These are phyloP conservation scores for Melierax canorus DNA, from an alignment of 2,113 vertebrate species.

Conservation along the genomic window DNA sequence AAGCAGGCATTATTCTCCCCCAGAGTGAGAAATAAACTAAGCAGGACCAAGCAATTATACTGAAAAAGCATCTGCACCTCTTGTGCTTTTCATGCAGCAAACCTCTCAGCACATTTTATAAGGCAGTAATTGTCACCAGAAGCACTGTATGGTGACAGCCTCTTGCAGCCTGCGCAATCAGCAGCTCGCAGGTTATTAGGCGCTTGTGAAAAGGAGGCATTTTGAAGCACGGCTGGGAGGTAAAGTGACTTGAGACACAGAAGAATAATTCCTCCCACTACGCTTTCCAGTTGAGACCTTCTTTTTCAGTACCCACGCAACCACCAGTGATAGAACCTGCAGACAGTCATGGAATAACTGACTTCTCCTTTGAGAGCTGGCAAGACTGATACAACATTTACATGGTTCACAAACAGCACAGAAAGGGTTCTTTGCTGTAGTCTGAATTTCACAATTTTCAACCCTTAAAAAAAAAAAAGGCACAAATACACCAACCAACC, in stretches of 20 bases:
- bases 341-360: not conserved
- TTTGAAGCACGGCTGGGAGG: not conserved
- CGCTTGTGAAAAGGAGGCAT: not conserved
- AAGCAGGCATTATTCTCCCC: not conserved
- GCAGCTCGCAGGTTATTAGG: not conserved
- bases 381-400: not conserved
- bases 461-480: not conserved
- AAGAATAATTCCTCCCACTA: not conserved
- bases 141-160: not conserved
- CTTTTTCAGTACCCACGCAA: not conserved
- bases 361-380: not conserved
- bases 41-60: not conserved
- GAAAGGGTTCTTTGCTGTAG: not conserved
- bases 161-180: not conserved
- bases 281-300: not conserved
- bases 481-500: not conserved
- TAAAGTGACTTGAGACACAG: not conserved
- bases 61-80: not conserved
- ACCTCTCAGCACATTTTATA: not conserved
- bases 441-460: not conserved
- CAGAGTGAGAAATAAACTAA: not conserved
- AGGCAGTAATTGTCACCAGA: not conserved
- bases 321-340: not conserved
- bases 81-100: not conserved
- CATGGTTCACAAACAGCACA: not conserved